Base-by-base conservation (phyloP, 2,888 invertebrate genomes). In the Stenichneumon culpator region DNA sequence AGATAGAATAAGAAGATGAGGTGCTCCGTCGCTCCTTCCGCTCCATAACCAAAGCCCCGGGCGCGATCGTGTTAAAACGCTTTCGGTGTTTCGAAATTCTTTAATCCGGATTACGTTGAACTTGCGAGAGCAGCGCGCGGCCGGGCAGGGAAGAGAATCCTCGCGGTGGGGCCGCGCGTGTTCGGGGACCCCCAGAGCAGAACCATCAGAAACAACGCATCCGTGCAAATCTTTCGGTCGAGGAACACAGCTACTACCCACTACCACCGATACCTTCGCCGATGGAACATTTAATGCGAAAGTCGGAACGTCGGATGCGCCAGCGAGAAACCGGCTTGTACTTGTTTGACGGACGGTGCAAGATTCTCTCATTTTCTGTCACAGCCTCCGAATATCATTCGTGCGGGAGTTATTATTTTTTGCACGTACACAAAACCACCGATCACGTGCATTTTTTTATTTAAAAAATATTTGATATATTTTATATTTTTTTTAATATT, bases 41-140 rank as follows among this genome's bases (percentile, higher is more conserved):
- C 79, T 67, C 67, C 50, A 83, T 63, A 75, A 79, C 63, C 75
- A 82, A 79, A 85, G 79, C 75, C 85, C 60, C 74, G 47, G 83
- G 84, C 82, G 84, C 84, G 87, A 87, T 88, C 88, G 86, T 89
- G 91, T 92, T 93, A 93, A 93, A 93, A 93, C 90, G 92, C 90
- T 93, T 93, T 93, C 87, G 92, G 86, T 93, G 93, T 93, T 93
- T 90, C 88, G 87, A 89, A 90, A 92, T 90, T 89, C 88, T 90
- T 91, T 93, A 92, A 93, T 93, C 93, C 93, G 93, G 93, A 93
- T 93, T 93, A 93, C 87, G 89, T 79, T 82, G 78, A 85, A 87
- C 78, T 86, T 60, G 86, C 84, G 77, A 85, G 83, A 73, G 68
- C 47, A 67, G 72, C 16, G 57, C 54, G 72, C 28, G 68, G 70